Base-by-base conservation (phyloP, 1,140 invertebrate genomes). In the Euschistus heros region DNA sequence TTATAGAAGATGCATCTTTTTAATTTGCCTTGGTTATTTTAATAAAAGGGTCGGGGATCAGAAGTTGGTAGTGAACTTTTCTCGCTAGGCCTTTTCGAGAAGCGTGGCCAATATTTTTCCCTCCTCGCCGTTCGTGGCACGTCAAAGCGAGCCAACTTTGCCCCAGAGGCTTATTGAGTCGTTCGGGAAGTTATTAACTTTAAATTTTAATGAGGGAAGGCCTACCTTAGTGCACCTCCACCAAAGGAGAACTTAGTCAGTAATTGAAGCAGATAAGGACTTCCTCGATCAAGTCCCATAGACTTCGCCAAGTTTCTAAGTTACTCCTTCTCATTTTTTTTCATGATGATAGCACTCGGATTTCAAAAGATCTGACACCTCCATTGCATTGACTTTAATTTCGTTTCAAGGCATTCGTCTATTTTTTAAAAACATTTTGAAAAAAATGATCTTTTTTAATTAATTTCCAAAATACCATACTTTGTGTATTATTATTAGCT, bases 191-290 rank as follows among this genome's bases (percentile, higher is more conserved):
- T 50, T 50, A 50, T 50, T 50, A 50, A 50, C 47, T 50, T 50
- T 50, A 50, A 50, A 50, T 50, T 50, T 50, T 50, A 50, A 50
- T 50, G 47, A 50, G 47, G 47, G 22, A 50, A 50, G 47, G 47
- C n/a, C 10, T 8, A 6, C 22, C n/a, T 7, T 44, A 17, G n/a
- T 22, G n/a, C 47, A 50, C n/a, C 47, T 18, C 22, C 47, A 17
- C 22, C 47, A 50, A 50, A 50, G 47, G 47, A 50, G 22, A 50
- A 22, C 22, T 50, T 18, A 50, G 5, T 37, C 33, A 13, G 47
- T 50, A 50, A 50, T 50, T 50, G 47, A 50, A 50, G 47, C n/a
- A 50, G 47, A 50, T 50, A 50, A 50, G 47, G 47, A 37, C 47
- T 50, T 22, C n/a, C 47, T 13, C 47, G 2, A 18, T 50, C 47